These are phyloP conservation scores for Pristiophorus japonicus DNA, from an alignment of 2,113 vertebrate species.

Conservation along the genomic window DNA sequence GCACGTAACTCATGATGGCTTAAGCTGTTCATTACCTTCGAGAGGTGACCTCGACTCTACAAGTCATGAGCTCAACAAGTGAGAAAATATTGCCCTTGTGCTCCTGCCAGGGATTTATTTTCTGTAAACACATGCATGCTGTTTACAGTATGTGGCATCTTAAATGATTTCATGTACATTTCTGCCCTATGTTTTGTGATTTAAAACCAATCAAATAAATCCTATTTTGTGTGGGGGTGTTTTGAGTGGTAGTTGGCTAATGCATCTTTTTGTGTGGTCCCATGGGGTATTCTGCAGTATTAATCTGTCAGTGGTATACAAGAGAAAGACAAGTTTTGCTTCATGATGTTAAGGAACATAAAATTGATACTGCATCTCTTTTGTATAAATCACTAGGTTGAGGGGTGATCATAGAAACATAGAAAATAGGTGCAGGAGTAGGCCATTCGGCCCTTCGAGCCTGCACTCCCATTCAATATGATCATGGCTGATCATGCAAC, in stretches of 20 bases:
- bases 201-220: not conserved
- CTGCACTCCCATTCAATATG: not conserved
- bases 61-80: not conserved
- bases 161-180: not conserved
- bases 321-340: not conserved
- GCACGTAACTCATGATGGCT: not conserved
- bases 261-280: not conserved
- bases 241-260: not conserved
- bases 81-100: not conserved
- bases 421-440: not conserved
- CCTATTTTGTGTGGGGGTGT: not conserved
- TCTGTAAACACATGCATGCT: not conserved
- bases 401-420: too few relatives aligned
- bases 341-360: not conserved
- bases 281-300: not conserved
- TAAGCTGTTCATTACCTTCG: not conserved
- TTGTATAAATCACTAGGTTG: not conserved
- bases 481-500: not conserved
- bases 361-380: too few relatives aligned
- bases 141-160: not conserved
- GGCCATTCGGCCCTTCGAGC: not conserved
- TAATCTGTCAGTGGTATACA: not conserved
- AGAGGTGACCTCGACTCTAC: too few relatives aligned
- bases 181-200: not conserved
- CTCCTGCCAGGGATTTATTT: not conserved